Evolutionary conservation across 2,888 invertebrate species (phyloP).

Genomic region (Sinodicranocentrus sp.): DNA sequence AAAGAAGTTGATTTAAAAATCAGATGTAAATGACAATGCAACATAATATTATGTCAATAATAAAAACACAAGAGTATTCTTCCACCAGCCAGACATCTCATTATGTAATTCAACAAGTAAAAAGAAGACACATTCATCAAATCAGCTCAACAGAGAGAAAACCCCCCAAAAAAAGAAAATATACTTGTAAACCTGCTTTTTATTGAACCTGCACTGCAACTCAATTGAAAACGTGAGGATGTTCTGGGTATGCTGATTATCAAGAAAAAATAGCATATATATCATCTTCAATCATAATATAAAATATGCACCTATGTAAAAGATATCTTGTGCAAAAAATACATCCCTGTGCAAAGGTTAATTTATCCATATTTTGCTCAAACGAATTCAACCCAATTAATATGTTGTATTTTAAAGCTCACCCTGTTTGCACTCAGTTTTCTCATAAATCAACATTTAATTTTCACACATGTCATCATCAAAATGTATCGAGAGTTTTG

Average conservation of each 20-base stretch:
- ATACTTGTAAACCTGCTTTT: not conserved
- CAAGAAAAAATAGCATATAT: too few species aligned
- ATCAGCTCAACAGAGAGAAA: not conserved
- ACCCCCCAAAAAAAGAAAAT: not conserved
- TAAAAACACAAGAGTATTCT: not conserved
- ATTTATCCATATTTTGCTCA: too few species aligned
- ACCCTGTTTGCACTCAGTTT: not conserved
- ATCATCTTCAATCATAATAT: too few species aligned
- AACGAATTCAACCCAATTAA: too few species aligned
- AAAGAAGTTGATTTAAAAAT: conserved; percentile 1
- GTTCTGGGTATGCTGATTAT: not conserved
- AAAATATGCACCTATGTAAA: too few species aligned
- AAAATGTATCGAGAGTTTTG: not conserved
- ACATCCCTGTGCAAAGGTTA: not conserved
- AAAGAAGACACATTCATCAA: not conserved
- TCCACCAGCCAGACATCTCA: not conserved
- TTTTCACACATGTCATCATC: conserved; percentile 17
- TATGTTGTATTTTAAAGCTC: too few species aligned
- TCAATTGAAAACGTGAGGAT: conserved; percentile 6
- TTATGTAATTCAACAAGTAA: not conserved
- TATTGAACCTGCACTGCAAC: too few species aligned
- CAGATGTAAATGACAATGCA: not conserved
- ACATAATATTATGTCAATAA: conserved; percentile 9
- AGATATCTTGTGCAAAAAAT: not conserved
- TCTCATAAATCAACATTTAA: conserved; percentile 15